phyloP scores from a whole-genome alignment of 2,113 vertebrate species.

The Blennius ocellaris region DNA sequence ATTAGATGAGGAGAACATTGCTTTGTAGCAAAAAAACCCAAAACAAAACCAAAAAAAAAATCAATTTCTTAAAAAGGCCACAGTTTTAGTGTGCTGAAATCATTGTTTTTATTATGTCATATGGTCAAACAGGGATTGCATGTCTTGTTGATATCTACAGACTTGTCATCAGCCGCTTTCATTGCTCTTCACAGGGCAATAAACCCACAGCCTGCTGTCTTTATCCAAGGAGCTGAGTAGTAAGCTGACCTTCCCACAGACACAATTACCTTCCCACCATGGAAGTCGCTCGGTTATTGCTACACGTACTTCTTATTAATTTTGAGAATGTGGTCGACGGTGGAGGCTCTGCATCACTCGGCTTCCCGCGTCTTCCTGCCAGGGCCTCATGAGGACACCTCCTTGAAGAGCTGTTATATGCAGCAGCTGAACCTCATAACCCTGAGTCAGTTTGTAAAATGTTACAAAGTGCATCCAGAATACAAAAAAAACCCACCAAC shows the following conservation, averaged over 20 bases:
- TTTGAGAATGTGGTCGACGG: conserved; percentile 4
- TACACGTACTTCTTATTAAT: conserved; percentile 6
- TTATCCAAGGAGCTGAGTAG: conserved; percentile 7
- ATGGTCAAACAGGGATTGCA: background rate
- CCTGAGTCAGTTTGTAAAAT: background rate
- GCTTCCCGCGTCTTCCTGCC: conserved; percentile 19
- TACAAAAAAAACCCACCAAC: background rate
- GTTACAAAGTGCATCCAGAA: background rate
- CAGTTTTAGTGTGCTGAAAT: too few species aligned
- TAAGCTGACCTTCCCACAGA: conserved; percentile 45
- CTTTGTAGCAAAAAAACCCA: too few species aligned
- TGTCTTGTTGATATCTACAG: conserved; percentile 18
- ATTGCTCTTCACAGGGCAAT: conserved; percentile 40
- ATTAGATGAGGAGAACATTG: too few species aligned
- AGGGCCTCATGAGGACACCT: background rate
- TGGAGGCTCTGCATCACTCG: conserved; percentile 5
- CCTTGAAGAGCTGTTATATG: background rate
- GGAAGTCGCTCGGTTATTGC: conserved; percentile 22
- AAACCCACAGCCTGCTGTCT: conserved; percentile 14
- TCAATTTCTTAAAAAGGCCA: too few species aligned
- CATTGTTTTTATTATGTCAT: conserved; percentile 4
- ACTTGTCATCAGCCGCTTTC: conserved; percentile 36
- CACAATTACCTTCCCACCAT: conserved; percentile 17
- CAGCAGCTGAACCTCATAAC: background rate
- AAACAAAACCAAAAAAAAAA: too few species aligned